Conservation (phyloP, 2,797 vertebrate species). For the Dicrostonyx torquatus region DNA sequence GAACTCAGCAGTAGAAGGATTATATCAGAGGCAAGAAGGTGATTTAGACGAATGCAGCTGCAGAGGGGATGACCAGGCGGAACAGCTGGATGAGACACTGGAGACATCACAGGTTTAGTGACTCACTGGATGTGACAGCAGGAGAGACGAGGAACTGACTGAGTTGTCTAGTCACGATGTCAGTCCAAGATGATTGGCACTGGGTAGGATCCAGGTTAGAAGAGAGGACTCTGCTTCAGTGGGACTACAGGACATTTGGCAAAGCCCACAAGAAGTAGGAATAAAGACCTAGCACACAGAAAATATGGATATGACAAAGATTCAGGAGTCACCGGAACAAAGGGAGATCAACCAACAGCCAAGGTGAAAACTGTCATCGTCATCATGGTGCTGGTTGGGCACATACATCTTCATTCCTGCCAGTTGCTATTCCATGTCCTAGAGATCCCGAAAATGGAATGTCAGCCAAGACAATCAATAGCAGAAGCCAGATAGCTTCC, state of each 20-base stretch:
- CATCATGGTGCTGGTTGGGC: neutral
- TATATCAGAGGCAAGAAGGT: neutral
- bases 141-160: neutral
- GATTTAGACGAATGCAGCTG: neutral
- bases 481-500: neutral
- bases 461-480: neutral
- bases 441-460: constrained; percentile 1
- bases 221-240: neutral
- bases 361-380: neutral
- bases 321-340: neutral
- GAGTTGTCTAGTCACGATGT: neutral
- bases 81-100: neutral
- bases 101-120: neutral
- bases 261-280: neutral
- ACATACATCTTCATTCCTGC: neutral
- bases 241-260: neutral
- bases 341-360: neutral
- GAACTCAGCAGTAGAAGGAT: neutral
- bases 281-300: neutral
- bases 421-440: neutral
- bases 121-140: neutral
- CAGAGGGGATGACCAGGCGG: neutral
- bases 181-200: neutral
- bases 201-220: neutral
- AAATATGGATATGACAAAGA: neutral